Conservation (phyloP, 2,113 vertebrate species). For the Trogon surrucura region DNA sequence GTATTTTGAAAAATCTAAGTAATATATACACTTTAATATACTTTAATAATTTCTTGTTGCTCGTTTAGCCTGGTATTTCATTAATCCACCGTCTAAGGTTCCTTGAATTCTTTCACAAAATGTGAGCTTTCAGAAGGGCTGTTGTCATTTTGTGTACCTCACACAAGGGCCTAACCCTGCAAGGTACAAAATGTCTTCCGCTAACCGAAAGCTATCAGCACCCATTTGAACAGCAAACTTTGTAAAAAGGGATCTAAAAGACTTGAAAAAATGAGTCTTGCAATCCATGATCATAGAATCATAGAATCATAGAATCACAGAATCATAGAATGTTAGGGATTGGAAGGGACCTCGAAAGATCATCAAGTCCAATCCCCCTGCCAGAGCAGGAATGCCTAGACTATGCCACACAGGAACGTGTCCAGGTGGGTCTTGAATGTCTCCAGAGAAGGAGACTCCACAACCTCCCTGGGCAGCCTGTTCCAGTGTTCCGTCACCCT, state of each 20-base stretch:
- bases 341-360: too few relatives aligned
- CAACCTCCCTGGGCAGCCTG: too few relatives aligned
- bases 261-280: not conserved
- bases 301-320: too few relatives aligned
- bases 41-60: not conserved
- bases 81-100: not conserved
- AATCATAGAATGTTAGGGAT: too few relatives aligned
- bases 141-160: not conserved
- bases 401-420: too few relatives aligned
- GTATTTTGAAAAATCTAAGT: not conserved
- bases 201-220: not conserved
- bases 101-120: not conserved
- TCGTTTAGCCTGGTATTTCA: not conserved
- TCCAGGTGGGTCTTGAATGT: too few relatives aligned
- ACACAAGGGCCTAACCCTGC: accelerated
- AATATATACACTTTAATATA: not conserved
- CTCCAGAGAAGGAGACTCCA: too few relatives aligned
- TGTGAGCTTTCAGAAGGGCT: not conserved
- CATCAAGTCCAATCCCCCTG: too few relatives aligned
- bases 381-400: too few relatives aligned
- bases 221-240: not conserved
- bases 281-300: not conserved
- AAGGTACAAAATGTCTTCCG: not conserved
- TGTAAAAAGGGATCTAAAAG: not conserved
- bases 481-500: too few relatives aligned